These are phyloP conservation scores for Dysdera silvatica DNA, from an alignment of 1,140 invertebrate species.

Conservation along the genomic window DNA sequence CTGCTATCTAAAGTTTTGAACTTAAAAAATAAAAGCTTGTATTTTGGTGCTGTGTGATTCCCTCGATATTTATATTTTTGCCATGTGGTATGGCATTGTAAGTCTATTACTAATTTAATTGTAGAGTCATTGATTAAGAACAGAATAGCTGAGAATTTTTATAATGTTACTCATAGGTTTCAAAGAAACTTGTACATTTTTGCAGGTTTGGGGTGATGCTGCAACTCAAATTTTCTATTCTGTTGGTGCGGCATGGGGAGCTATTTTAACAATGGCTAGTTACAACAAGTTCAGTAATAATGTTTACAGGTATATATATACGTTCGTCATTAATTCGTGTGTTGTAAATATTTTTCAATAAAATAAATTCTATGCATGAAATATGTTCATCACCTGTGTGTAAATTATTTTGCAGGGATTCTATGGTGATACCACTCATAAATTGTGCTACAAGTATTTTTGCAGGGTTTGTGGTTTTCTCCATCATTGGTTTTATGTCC, in stretches of 20 bases:
- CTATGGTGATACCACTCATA: slow-evolving; percentile 56
- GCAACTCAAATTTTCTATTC: slow-evolving; percentile 48
- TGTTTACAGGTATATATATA: slow-evolving; percentile 53
- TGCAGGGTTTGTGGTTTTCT: slow-evolving; percentile 57
- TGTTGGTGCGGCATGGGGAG: slow-evolving; percentile 64
- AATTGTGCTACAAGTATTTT: slow-evolving; percentile 57
- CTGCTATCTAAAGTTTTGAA: no score
- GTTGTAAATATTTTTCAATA: background rate
- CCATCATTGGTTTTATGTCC: slow-evolving; percentile 57
- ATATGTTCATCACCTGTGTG: background rate
- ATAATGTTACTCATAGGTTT: no score
- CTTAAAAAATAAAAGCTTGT: no score
- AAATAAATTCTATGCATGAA: background rate
- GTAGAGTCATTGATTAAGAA: no score
- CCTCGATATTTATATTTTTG: no score
- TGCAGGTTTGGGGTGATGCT: slow-evolving; percentile 49
- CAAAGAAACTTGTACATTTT: no score
- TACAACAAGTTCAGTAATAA: slow-evolving; percentile 51
- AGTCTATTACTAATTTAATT: no score
- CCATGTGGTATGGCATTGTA: no score
- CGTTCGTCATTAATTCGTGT: background rate
- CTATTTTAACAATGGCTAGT: slow-evolving; percentile 62
- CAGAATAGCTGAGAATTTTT: no score
- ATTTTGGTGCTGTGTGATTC: no score
- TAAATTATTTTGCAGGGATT: slow-evolving; percentile 36